phyloP scores from a whole-genome alignment of 2,888 invertebrate genomes.

The Drosophila macrospina region DNA sequence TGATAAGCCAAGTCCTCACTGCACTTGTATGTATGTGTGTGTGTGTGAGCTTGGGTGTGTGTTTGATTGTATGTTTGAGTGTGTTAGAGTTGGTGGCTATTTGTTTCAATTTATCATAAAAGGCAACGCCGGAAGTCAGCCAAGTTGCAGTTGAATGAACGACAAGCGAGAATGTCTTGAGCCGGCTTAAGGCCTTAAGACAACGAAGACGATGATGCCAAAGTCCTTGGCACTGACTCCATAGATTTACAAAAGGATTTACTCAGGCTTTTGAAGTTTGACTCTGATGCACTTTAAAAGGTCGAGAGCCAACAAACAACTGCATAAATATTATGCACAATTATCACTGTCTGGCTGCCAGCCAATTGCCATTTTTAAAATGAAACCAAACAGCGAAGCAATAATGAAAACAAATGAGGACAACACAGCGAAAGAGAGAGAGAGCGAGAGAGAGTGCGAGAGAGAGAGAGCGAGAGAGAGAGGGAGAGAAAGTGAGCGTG shows the following conservation, averaged over 20 bases:
- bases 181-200: slow-evolving; percentile 64
- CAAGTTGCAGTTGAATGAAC: slow-evolving; percentile 78
- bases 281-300: slow-evolving; percentile 41
- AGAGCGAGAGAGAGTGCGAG: background rate
- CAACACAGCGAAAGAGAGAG: background rate
- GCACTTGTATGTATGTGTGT: slow-evolving; percentile 29
- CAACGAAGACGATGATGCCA: slow-evolving; percentile 9
- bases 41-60: slow-evolving; percentile 21
- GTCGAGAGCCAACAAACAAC: slow-evolving; percentile 13
- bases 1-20: slow-evolving; percentile 72
- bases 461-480: background rate
- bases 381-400: slow-evolving; percentile 27
- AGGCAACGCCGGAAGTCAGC: slow-evolving; percentile 79
- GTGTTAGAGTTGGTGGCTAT: slow-evolving; percentile 66
- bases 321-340: slow-evolving; percentile 68
- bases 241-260: slow-evolving; percentile 65
- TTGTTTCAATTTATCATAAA: slow-evolving; percentile 80
- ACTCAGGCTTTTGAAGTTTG: slow-evolving; percentile 35
- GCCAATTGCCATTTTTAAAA: slow-evolving; percentile 46
- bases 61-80: slow-evolving; percentile 21
- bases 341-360: slow-evolving; percentile 54
- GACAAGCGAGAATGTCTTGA: slow-evolving; percentile 60
- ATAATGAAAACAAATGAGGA: slow-evolving; percentile 71
- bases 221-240: slow-evolving; percentile 57
- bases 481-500: background rate